These are phyloP conservation scores for Spheniscus mendiculus DNA, from an alignment of 2,113 vertebrate genomes.

Conservation along the genomic window DNA sequence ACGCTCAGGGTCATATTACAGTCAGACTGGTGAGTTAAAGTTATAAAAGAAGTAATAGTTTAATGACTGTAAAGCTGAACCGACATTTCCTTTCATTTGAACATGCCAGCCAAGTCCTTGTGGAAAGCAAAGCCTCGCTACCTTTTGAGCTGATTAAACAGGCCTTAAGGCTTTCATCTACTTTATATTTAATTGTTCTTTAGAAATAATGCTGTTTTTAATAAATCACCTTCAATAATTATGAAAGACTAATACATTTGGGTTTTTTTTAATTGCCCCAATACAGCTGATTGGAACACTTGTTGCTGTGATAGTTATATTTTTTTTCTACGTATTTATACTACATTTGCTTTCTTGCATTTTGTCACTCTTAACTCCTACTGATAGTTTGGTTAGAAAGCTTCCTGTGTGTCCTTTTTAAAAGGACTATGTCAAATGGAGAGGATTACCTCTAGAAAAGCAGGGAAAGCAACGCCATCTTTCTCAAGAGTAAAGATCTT, in stretches of 20 bases:
- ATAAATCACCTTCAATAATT: neutral
- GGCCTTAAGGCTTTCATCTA: neutral
- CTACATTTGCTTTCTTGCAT: neutral
- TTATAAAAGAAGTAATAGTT: neutral
- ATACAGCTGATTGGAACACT: neutral
- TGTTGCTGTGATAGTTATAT: neutral
- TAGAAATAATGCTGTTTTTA: neutral
- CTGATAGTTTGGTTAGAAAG: neutral
- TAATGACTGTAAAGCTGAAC: neutral
- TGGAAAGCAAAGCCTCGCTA: neutral
- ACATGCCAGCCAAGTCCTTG: neutral
- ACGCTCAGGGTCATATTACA: neutral
- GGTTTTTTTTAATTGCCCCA: fast-evolving
- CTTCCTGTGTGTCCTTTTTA: neutral
- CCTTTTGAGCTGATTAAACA: neutral
- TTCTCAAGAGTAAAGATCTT: neutral
- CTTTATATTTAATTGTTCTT: neutral
- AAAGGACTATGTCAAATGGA: neutral
- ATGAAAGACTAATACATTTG: neutral
- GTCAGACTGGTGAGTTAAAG: neutral
- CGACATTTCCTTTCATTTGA: neutral
- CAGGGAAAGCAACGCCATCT: neutral
- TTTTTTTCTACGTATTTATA: neutral
- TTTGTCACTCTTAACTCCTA: neutral
- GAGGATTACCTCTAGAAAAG: neutral